These are phyloP conservation scores for Lasius fuliginosus DNA, from an alignment of 2,888 invertebrate species.

Conservation along the genomic window DNA sequence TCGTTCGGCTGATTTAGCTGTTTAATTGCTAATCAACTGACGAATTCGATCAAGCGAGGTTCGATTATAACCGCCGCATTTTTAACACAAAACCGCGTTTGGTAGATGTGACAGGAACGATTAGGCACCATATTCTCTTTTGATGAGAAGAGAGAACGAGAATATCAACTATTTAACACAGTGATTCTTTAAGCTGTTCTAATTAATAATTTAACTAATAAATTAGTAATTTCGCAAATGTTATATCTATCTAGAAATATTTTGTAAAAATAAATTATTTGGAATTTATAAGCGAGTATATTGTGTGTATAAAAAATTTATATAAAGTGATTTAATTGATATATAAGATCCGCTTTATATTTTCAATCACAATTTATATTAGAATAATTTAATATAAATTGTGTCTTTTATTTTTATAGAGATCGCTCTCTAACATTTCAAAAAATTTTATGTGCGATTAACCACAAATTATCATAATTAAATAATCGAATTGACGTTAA, in stretches of 20 bases:
- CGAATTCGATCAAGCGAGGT: not conserved
- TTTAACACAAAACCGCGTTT: slow-evolving; percentile 17
- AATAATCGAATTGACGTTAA: slow-evolving; percentile 56
- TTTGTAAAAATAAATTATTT: slow-evolving; percentile 1
- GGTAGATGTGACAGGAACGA: not conserved
- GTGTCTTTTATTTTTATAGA: too few species aligned
- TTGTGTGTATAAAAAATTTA: not conserved
- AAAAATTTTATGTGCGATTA: not conserved
- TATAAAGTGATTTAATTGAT: not conserved
- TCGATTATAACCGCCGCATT: not conserved
- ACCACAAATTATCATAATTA: not conserved
- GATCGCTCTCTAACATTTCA: not conserved
- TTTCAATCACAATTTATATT: slow-evolving; percentile 7
- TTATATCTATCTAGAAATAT: not conserved
- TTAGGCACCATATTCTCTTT: not conserved
- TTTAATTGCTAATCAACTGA: slow-evolving; percentile 34
- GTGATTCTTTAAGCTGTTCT: not conserved
- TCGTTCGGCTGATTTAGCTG: slow-evolving; percentile 21
- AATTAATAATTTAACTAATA: not conserved
- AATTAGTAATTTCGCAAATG: not conserved
- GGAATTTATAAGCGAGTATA: not conserved
- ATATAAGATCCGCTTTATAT: not conserved
- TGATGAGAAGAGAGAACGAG: not conserved
- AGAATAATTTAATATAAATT: slow-evolving; percentile 9
- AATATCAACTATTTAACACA: not conserved